Conservation (phyloP, 2,888 invertebrate species). For the Cataglyphis livida region DNA sequence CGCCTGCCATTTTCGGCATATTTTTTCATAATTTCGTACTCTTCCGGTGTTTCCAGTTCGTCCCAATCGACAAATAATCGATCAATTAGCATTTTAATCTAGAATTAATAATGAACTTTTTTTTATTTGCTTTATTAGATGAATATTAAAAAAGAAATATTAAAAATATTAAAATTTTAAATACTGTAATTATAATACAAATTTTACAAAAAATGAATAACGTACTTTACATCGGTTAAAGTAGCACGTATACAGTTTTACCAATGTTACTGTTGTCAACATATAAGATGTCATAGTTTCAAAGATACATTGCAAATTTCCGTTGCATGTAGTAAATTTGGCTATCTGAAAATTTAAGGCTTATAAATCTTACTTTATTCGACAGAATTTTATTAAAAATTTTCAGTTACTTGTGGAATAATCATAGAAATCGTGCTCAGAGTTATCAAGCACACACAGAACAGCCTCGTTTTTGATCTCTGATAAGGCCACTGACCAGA, state of each 20-base stretch:
- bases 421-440: conserved; percentile 3
- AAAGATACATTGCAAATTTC: conserved; percentile 18
- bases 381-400: neutral
- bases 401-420: conserved; percentile 12
- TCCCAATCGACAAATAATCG: conserved; percentile 32
- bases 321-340: neutral
- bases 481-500: conserved; percentile 27
- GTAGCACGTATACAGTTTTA: conserved; percentile 26
- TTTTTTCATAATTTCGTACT: conserved; percentile 31
- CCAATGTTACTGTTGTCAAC: conserved; percentile 15
- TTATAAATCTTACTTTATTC: neutral
- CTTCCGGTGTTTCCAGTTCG: conserved; percentile 22
- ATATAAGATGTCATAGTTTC: neutral
- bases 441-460: neutral
- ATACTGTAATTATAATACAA: neutral
- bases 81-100: conserved; percentile 30
- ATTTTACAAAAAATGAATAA: neutral
- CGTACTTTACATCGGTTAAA: conserved; percentile 32
- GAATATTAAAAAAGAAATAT: no score
- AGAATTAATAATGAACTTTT: neutral
- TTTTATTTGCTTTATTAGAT: neutral
- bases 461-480: neutral
- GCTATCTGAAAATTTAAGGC: neutral
- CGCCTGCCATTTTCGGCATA: conserved; percentile 18
- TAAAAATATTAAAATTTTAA: no score